Base-by-base conservation (phyloP, 2,888 invertebrate species). In the Antheraea yamamai region DNA sequence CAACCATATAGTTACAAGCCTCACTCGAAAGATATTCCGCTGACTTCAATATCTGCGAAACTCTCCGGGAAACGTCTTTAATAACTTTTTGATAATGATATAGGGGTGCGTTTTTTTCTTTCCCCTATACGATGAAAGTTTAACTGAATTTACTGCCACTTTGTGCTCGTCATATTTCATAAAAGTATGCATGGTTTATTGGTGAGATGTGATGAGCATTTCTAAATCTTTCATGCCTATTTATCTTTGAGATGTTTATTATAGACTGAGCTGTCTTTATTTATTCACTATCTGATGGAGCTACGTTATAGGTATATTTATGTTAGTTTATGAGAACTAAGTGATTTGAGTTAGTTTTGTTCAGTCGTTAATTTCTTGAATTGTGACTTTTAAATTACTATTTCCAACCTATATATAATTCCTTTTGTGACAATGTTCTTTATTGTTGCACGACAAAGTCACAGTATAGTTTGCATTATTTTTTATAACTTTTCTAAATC, bases 61-160 rank as follows among this genome's bases (percentile, higher is more conserved):
- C 79, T 81, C 80, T 78, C 80, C 78, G 78, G 78, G 78, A 77
- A 80, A 77, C 78, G 77, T 76, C 78, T 80, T 86, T 88, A 85
- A 88, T 87, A 88, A 89, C 85, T 85, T 86, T 88, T 87, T 86
- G 85, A 87, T 89, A 89, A 89, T 89, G 86, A 89, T 86, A 81
- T 84, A 87, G 81, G 78, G 80, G 76, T 77, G 79, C 78, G 75
- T 81, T 82, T 84, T 87, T 85, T 86, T 78, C 76, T 76, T 77
- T 78, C 78, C 77, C 80, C 78, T 80, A 78, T 81, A 76, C 77
- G 83, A 74, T 80, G 78, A 81, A 86, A 88, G 83, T 88, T 89
- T 84, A 84, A 87, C 82, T 81, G 82, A 87, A 88, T 87, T 88
- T 88, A 83, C 83, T 82, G 84, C 83, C 81, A 82, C 82, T 85